A percentile compares a stretch with the other conserved stretches of the same genome.
Conservation (phyloP, 2,113 vertebrate species). For the Ursus arctos region DNA sequence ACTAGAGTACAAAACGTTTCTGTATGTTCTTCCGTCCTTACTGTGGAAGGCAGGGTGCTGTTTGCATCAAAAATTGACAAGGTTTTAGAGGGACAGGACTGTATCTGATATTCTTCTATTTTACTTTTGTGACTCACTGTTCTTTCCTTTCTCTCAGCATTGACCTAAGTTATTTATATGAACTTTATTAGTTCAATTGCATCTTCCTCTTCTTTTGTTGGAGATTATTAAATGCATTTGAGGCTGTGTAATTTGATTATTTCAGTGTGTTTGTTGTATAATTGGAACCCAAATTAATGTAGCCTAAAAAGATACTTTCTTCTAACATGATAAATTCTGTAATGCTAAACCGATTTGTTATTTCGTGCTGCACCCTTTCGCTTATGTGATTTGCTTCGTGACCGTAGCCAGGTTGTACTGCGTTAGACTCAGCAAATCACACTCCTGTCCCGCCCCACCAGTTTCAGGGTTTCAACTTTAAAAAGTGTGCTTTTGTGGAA, state of each 20-base stretch:
- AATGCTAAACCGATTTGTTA: conserved; percentile 80
- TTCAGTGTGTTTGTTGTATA: conserved; percentile 77
- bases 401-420: neutral
- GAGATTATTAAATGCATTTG: conserved; percentile 83
- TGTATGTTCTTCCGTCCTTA: accelerated
- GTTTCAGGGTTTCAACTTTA: conserved; percentile 7
- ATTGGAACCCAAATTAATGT: conserved; percentile 75
- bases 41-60: neutral
- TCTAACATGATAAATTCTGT: conserved; percentile 83
- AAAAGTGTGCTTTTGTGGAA: neutral
- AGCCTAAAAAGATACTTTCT: conserved; percentile 81
- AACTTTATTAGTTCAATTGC: conserved; percentile 81
- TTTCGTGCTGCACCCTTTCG: conserved; percentile 70
- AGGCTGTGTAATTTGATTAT: conserved; percentile 83
- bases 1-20: neutral
- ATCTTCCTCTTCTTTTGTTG: conserved; percentile 63
- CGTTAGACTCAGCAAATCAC: neutral
- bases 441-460: neutral
- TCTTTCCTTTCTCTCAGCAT: conserved; percentile 64
- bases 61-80: neutral
- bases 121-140: conserved; percentile 50
- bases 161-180: conserved; percentile 82
- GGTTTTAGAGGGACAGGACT: neutral
- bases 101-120: neutral
- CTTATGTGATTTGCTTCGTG: conserved; percentile 79